phyloP scores from a whole-genome alignment of 2,113 vertebrate species.

The Ciconia boyciana region DNA sequence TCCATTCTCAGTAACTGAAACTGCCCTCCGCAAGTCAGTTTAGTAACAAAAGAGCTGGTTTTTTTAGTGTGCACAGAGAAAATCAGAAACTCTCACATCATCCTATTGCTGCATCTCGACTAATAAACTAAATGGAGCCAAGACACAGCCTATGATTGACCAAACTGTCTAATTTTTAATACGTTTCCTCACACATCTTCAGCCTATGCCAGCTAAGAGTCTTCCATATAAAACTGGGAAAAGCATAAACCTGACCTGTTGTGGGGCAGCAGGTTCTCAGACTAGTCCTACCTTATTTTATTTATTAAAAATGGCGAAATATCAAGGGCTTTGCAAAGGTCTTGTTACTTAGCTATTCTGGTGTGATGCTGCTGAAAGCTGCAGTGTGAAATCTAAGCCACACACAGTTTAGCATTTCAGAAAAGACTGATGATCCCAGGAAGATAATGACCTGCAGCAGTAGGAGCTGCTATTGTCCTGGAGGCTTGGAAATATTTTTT shows the following conservation, averaged over 20 bases:
- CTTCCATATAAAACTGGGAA: neutral
- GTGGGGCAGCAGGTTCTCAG: neutral
- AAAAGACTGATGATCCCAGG: neutral
- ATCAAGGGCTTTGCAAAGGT: neutral
- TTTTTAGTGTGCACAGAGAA: neutral
- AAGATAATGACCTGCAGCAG: neutral
- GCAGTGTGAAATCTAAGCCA: neutral
- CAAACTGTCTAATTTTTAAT: neutral
- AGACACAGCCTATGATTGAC: neutral
- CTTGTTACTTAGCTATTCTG: neutral
- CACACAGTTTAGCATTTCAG: neutral
- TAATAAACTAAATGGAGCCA: neutral
- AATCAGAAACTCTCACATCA: neutral
- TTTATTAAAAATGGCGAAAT: neutral
- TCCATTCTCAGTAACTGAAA: rapidly evolving
- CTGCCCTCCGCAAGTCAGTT: neutral
- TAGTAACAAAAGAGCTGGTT: neutral
- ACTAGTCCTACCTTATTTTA: neutral
- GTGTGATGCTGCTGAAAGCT: neutral
- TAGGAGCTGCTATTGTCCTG: neutral
- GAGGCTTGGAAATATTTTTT: neutral
- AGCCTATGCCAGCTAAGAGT: neutral
- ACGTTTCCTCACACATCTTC: neutral
- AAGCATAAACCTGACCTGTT: neutral
- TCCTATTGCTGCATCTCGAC: neutral